A percentile compares a stretch with the other conserved stretches of the same genome.
Evolutionary conservation across 2,113 vertebrate species (phyloP).

Genomic region (Parus major): DNA sequence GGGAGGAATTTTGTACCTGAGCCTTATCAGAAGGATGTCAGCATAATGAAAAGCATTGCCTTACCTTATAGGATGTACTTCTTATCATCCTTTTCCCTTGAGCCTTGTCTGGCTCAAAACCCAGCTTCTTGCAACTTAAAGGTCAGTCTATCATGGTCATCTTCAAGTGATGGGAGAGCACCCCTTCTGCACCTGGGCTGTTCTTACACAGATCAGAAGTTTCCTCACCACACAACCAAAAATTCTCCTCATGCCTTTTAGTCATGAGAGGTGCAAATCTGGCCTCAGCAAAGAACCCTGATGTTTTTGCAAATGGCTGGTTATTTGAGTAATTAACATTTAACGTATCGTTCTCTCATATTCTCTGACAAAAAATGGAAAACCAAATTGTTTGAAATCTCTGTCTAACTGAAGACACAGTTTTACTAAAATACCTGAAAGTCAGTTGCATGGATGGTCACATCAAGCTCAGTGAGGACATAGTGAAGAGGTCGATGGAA

Average conservation of each 20-base stretch:
- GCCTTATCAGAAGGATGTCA: rapidly evolving
- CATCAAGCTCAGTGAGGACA: background rate
- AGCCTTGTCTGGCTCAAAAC: background rate
- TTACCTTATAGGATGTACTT: background rate
- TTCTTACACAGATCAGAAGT: background rate
- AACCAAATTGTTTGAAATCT: background rate
- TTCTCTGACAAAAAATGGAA: background rate
- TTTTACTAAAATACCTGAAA: background rate
- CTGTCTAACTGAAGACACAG: background rate
- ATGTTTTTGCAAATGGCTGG: background rate
- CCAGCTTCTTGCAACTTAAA: background rate
- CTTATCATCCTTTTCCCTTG: background rate
- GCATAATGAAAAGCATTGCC: background rate
- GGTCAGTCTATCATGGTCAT: background rate
- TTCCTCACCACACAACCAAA: background rate
- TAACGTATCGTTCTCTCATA: background rate
- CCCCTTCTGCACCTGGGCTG: too few relatives aligned
- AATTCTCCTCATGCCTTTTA: background rate
- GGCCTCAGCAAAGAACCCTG: background rate
- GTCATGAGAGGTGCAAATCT: background rate
- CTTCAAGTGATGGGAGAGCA: rapidly evolving
- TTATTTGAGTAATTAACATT: background rate
- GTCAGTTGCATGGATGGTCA: background rate
- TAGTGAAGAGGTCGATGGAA: background rate
- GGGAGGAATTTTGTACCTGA: background rate